Percentiles rank a stretch among this genome's conserved stretches.
Conservation (phyloP, 2,888 invertebrate species). For the Penaeus monodon region DNA sequence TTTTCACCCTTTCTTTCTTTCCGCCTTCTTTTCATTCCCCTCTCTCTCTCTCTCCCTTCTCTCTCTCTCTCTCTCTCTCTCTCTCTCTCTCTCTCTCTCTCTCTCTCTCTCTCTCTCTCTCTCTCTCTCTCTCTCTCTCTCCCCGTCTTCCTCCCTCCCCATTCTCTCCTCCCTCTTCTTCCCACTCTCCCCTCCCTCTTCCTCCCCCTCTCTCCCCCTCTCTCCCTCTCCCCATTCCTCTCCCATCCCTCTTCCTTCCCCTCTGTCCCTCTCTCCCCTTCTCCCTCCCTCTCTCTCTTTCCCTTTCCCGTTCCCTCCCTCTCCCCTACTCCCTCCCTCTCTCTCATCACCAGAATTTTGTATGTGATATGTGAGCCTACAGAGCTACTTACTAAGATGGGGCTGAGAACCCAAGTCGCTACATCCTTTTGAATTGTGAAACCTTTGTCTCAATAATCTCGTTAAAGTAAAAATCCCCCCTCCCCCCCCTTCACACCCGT, state of each 20-base stretch:
- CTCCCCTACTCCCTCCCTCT: not conserved
- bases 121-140: not conserved
- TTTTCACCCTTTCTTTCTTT: too few species aligned
- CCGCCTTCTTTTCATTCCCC: not conserved
- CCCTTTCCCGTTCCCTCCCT: not conserved
- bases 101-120: not conserved
- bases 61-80: not conserved
- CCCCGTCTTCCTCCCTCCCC: not conserved
- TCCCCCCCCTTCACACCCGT: too few species aligned
- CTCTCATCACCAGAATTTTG: too few species aligned
- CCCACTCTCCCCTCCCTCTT: not conserved
- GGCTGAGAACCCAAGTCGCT: too few species aligned
- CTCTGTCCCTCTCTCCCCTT: not conserved
- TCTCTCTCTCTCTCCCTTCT: not conserved
- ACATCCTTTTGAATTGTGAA: too few species aligned
- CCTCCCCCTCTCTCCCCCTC: not conserved
- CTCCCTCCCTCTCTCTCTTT: not conserved
- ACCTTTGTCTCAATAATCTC: not conserved
- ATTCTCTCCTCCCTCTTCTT: not conserved
- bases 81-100: not conserved
- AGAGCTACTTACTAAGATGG: too few species aligned
- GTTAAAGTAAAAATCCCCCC: not conserved
- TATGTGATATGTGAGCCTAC: too few species aligned
- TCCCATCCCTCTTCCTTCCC: too few species aligned
- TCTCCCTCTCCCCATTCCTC: not conserved